Base-by-base conservation (phyloP, 2,113 vertebrate species). In the Pelodiscus sinensis region DNA sequence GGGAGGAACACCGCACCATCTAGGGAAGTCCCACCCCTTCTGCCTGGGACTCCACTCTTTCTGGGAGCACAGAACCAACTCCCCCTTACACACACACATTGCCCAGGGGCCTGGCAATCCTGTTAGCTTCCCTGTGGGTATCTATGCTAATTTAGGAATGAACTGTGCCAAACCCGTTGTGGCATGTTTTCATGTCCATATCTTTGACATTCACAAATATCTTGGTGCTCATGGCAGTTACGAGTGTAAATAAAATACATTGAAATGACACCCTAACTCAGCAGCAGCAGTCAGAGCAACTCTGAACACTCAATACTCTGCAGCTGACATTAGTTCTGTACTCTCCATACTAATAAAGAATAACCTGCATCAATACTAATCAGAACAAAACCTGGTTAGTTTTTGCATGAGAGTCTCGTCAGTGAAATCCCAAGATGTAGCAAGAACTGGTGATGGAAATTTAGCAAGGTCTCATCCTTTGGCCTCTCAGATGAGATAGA, bases 401-500 rank as follows among this genome's bases (percentile, higher is more conserved):
- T 15, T 14, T 50, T 5, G 24, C 19, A 25, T 54, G 25, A 18
- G 50, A 65, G 54, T 25, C 27, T 51, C 54, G 21, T 14, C 5
- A 71, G 29, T 18, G 73, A 65, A 82, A 50, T 14, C 38, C 27
- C 31, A 4, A 4, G 81, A 57, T 21, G 21, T 73, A 51, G 58
- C 3, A 1, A 29, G 84, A 38, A 79, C 22, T 0, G 1, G 71
- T 21, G 25, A 50, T 71, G 5, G 71, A 7, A 12, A 0, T 0
- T 5, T 73, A 50, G 25, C 44, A 27, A 57, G 38, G 68, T 24
- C 27, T 71, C 65, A 44, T 35, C 65, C 14, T 62, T 86, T 27
- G 60, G 85, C 73, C 7, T 9, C 82, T n/a, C 21, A 73, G 71
- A 38, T 35, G 21, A 73, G 71, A 38, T 38, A 22, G 3, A 73